phyloP scores from a whole-genome alignment of 2,113 vertebrate species.

The Prionailurus viverrinus region DNA sequence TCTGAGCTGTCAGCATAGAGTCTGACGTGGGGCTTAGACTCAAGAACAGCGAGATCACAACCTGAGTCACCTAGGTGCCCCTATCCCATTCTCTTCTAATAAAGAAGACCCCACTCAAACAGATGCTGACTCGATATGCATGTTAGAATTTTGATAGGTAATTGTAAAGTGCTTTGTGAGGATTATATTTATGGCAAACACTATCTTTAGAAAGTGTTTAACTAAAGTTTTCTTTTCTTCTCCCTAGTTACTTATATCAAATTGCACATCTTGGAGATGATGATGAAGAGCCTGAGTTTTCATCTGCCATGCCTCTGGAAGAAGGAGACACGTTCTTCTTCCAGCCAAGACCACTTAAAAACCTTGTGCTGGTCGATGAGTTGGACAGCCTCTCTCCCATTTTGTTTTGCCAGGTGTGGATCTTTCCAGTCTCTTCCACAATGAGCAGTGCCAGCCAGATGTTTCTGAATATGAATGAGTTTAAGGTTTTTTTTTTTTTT shows the following conservation, averaged over 20 bases:
- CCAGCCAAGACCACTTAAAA: conserved; percentile 97
- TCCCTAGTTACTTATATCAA: conserved; percentile 96
- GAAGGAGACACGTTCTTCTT: conserved; percentile 99
- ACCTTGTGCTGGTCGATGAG: conserved; percentile 97
- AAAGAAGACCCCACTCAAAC: not conserved
- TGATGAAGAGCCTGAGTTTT: conserved; percentile 99
- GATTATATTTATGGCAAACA: not conserved
- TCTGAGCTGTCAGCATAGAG: no score
- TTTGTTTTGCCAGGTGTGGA: conserved; percentile 95
- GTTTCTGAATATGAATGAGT: conserved; percentile 12
- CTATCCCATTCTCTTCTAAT: not conserved
- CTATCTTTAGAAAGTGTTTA: not conserved
- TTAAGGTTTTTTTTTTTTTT: no score
- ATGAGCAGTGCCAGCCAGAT: not conserved
- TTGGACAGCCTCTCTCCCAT: conserved; percentile 98
- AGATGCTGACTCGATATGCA: not conserved
- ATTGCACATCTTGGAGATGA: conserved; percentile 99
- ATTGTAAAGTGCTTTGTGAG: not conserved
- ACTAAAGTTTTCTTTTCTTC: conserved; percentile 32
- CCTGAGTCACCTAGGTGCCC: no score
- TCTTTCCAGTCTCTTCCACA: not conserved
- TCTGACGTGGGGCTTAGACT: no score
- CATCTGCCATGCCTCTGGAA: conserved; percentile 98
- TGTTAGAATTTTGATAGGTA: not conserved
- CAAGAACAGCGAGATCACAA: no score